A percentile compares a stretch with the other conserved stretches of the same genome.
Conservation (phyloP, 2,797 vertebrate species). For the Hemibagrus guttatus region DNA sequence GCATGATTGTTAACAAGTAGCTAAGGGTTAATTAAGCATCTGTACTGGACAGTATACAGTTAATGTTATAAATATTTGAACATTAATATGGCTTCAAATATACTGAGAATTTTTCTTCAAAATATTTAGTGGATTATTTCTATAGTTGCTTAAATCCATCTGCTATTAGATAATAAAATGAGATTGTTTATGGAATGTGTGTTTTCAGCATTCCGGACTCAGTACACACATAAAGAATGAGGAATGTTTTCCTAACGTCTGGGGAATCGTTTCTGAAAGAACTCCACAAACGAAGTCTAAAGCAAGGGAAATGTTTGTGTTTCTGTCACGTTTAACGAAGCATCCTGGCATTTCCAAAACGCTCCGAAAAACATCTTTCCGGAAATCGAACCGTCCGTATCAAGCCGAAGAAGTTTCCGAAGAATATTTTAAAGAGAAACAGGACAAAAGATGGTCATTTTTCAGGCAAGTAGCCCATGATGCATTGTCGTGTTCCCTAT, state of each 20-base stretch:
- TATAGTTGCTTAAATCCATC: not conserved
- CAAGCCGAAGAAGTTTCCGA: not conserved
- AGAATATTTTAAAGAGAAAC: conserved; percentile 26
- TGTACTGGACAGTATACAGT: not conserved
- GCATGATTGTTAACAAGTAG: not conserved
- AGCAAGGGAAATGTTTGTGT: conserved; percentile 57
- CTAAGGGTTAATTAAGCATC: not conserved
- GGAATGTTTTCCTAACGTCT: conserved; percentile 8
- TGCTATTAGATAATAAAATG: not conserved
- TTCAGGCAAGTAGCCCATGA: conserved; percentile 34
- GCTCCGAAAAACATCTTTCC: conserved; percentile 45
- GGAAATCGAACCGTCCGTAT: conserved; percentile 46
- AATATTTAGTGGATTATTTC: not conserved
- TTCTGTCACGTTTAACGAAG: conserved; percentile 59
- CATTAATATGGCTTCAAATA: not conserved
- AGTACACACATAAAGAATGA: not conserved
- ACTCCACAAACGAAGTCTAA: conserved; percentile 40
- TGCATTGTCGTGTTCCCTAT: conserved; percentile 40
- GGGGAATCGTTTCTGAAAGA: conserved; percentile 46
- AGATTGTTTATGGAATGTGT: not conserved
- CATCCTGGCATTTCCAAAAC: conserved; percentile 51
- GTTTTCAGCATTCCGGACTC: not conserved
- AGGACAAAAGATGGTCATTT: conserved; percentile 39
- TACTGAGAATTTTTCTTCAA: not conserved
- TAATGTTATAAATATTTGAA: too few species aligned